A percentile compares a stretch with the other conserved stretches of the same genome.
Conservation (phyloP, 2,888 invertebrate species). For the Leucophenga montana region DNA sequence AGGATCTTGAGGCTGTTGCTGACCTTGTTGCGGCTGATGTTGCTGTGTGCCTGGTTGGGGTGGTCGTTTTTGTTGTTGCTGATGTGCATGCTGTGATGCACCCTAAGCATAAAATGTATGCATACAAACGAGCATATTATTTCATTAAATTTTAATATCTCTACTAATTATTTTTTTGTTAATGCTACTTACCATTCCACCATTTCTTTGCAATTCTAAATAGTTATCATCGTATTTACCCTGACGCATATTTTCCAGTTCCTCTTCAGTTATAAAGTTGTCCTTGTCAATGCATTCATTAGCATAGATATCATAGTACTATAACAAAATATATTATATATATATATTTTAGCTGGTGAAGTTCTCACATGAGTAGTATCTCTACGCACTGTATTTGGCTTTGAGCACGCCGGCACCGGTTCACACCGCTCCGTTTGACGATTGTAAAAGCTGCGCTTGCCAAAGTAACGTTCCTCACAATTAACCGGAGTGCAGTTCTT, state of each 20-base stretch:
- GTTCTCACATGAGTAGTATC: neutral
- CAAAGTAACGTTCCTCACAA: conserved; percentile 76
- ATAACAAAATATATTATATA: conserved; percentile 39
- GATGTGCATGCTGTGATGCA: conserved; percentile 40
- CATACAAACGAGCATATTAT: neutral
- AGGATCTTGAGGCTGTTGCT: neutral
- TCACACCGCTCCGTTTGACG: conserved; percentile 59
- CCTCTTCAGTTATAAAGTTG: conserved; percentile 49
- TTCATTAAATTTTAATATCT: no score
- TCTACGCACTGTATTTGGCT: conserved; percentile 28
- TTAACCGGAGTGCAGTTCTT: conserved; percentile 74
- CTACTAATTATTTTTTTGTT: neutral
- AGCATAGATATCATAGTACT: conserved; percentile 50
- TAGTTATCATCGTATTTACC: conserved; percentile 48
- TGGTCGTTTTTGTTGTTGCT: conserved; percentile 30
- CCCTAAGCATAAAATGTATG: neutral
- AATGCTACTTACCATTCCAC: conserved; percentile 5
- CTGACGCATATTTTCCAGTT: conserved; percentile 46
- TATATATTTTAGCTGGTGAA: neutral
- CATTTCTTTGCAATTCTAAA: conserved; percentile 34
- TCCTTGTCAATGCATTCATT: conserved; percentile 55
- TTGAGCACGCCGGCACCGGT: conserved; percentile 39
- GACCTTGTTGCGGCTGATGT: neutral
- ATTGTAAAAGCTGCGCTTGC: conserved; percentile 75
- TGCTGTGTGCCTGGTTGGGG: no score